Base-by-base conservation (phyloP, 2,888 invertebrate species). In the Melipona bicolor region DNA sequence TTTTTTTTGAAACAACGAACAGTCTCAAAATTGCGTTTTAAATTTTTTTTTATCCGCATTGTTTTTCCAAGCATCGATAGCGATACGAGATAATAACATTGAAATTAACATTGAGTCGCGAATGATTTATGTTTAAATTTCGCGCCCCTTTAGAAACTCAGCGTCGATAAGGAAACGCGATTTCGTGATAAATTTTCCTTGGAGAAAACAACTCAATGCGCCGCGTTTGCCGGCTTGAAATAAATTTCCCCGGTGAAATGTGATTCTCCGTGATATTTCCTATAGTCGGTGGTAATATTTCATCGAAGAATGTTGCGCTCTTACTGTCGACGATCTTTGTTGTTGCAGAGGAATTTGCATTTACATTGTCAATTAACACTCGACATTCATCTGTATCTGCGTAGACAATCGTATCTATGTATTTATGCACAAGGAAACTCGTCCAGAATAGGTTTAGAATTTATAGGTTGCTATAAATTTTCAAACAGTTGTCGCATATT, bases 361-460 rank as follows among this genome's bases (percentile, higher is more conserved):
- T 76, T 76, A 68, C 56, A 76, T 76, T 76, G 75, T 68, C 75
- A 76, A 76, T 76, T 76, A 68, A 68, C 68, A 59, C 9, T 3
- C 27, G 59, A 59, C 49, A 76, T 17, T 21, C 24, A 3, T 17
- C 24, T 9, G 21, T 21, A 4, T 24, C 15, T 17, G n/a, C 4
- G 49, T 11, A 36, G 36, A n/a, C n/a, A n/a, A 6, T 9, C 13
- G 4, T 3, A 49, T 62, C 56, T n/a, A 15, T n/a, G 61, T 17
- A 24, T 17, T 24, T 61, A 17, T 24, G 24, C 24, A 9, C 17
- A 9, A 27, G 24, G 2, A 4, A 61, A 61, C 24, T 61, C 21
- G 24, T 3, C 4, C 11, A 36, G 24, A 43, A n/a, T 15, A 32
- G 9, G 21, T n/a, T 19, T 24, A 21, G 1, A 21, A 43, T 43